Base-by-base conservation (phyloP, 2,888 invertebrate genomes). In the Drosophila quinaria region DNA sequence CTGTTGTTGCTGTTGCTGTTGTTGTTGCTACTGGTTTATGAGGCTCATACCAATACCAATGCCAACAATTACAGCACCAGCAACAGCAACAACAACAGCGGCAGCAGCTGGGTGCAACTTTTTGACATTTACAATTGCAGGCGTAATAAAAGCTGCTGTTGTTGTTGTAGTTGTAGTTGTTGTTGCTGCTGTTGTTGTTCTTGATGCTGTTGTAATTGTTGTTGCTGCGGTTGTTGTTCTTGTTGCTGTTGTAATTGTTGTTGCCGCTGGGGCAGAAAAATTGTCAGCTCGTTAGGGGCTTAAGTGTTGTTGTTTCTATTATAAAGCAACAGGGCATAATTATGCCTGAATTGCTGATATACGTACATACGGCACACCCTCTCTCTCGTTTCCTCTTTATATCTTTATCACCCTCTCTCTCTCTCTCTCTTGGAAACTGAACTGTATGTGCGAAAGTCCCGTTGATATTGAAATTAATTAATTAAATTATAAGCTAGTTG, bases 401-500 rank as follows among this genome's bases (percentile, higher is more conserved):
- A 49, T 25, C 5, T 3, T 10, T 17, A 6, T 31, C n/a, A 4
- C 44, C 15, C 8, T n/a, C 19, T 6, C 35, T 35, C 10, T 25
- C 37, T 4, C 19, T 6, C 44, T 35, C n/a, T 25, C 51, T 4
- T 2, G 4, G n/a, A 8, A 19, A 13, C 22, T 25, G 22, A 4
- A 11, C 44, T 17, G 4, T 47, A 51, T 31, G 13, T 15, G 29
- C n/a, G 4, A 35, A 35, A 13, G 58, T 11, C 41, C 35, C 13
- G 39, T n/a, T 59, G 35, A 61, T 51, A 81, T 74, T 51, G 76
- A 84, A 89, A 84, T 89, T 81, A 89, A 85, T 87, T 89, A 85
- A 85, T 89, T 85, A 89, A 89, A 89, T 85, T 85, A 85, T 87
- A 68, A 79, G 74, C 61, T 63, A 66, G 69, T 67, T 60, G 70